phyloP scores from a whole-genome alignment of 2,113 vertebrate genomes.

The Semnornis frantzii region DNA sequence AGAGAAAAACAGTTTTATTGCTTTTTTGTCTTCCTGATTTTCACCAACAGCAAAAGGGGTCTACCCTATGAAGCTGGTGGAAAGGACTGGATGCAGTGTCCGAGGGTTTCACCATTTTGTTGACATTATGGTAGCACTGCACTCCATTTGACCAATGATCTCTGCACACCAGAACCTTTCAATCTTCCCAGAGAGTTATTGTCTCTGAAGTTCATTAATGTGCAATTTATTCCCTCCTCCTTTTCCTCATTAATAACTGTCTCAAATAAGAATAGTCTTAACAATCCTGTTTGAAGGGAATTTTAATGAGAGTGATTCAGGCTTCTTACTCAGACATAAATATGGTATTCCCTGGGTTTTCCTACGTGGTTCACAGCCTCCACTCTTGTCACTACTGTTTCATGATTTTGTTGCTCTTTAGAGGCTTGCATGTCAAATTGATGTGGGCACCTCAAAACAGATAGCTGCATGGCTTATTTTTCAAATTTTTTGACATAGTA shows the following conservation, averaged over 20 bases:
- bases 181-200: background rate
- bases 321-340: background rate
- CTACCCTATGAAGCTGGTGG: fast-evolving
- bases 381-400: background rate
- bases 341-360: background rate
- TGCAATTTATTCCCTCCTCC: constrained; percentile 18
- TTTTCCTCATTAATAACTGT: constrained; percentile 44
- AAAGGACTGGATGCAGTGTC: background rate
- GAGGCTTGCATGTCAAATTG: background rate
- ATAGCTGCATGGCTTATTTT: background rate
- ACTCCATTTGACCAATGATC: background rate
- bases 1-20: background rate
- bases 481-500: background rate
- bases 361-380: fast-evolving
- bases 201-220: constrained; percentile 27
- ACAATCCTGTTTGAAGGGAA: constrained; percentile 7
- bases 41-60: background rate
- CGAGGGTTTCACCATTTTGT: background rate
- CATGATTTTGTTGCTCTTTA: background rate
- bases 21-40: background rate
- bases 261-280: constrained; percentile 37
- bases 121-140: background rate
- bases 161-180: background rate
- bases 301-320: constrained; percentile 34
- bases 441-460: background rate